Conservation (phyloP, 2,113 vertebrate species). For the Hemicordylus capensis region DNA sequence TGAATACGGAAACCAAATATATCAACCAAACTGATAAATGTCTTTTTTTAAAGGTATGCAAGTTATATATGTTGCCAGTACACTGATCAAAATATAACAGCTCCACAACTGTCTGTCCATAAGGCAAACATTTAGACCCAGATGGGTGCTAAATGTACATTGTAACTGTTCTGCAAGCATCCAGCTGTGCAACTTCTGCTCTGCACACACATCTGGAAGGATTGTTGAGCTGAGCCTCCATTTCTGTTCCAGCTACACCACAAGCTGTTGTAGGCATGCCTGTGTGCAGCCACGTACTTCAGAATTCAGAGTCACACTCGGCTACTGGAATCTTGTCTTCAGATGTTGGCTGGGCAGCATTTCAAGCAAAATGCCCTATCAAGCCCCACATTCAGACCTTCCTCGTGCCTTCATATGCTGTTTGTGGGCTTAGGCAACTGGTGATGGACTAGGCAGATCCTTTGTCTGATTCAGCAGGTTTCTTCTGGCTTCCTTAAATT, state of each 20-base stretch:
- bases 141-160: no score
- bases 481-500: not conserved
- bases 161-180: not conserved
- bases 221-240: not conserved
- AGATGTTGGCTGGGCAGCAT: not conserved
- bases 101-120: not conserved
- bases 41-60: not conserved
- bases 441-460: not conserved
- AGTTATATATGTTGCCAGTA: not conserved
- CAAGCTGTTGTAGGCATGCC: no score
- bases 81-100: not conserved
- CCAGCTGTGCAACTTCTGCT: not conserved
- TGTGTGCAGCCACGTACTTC: not conserved
- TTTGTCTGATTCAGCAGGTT: not conserved
- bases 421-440: not conserved
- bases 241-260: not conserved
- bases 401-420: no score
- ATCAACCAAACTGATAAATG: not conserved
- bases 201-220: not conserved
- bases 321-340: not conserved
- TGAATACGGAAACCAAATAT: not conserved
- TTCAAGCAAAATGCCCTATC: not conserved
- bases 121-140: not conserved
- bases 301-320: not conserved
- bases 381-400: no score